phyloP scores from a whole-genome alignment of 2,888 invertebrate species.

The Alloplasta piceator region DNA sequence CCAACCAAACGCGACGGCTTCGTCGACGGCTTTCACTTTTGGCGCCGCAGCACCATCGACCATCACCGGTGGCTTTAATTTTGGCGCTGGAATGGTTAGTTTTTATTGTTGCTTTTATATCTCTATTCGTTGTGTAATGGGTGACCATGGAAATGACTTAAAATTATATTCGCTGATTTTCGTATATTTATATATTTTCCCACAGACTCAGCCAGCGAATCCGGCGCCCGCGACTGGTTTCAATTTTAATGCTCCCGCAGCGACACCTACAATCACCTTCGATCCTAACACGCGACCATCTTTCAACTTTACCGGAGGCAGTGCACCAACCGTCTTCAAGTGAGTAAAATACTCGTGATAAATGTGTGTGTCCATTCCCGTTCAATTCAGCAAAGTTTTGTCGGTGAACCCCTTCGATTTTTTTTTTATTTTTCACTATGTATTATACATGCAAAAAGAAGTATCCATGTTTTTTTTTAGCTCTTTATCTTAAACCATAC shows the following conservation, averaged over 20 bases:
- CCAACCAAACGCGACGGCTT: conserved; percentile 58
- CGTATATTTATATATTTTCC: conserved; percentile 35
- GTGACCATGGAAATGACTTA: conserved; percentile 2
- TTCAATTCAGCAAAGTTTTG: too few relatives aligned
- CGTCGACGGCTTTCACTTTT: conserved; percentile 76
- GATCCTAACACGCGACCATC: conserved; percentile 83
- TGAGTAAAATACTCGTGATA: conserved; percentile 76
- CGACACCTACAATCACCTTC: conserved; percentile 75
- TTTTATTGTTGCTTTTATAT: not conserved
- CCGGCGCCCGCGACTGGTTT: conserved; percentile 74
- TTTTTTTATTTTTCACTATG: too few relatives aligned
- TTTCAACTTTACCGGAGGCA: conserved; percentile 84
- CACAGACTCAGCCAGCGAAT: conserved; percentile 68
- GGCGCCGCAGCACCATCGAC: conserved; percentile 73
- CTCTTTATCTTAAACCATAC: too few relatives aligned
- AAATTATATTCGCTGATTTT: not conserved
- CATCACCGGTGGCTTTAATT: conserved; percentile 74
- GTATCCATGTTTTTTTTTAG: too few relatives aligned
- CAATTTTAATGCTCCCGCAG: conserved; percentile 77
- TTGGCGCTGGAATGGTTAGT: conserved; percentile 68
- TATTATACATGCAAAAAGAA: too few relatives aligned
- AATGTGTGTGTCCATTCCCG: too few relatives aligned
- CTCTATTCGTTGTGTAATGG: conserved; percentile 33
- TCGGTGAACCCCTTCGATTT: too few relatives aligned
- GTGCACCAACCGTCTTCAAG: conserved; percentile 82